Evolutionary conservation across 2,888 invertebrate genomes (phyloP).

Genomic region (Sturmia bella): DNA sequence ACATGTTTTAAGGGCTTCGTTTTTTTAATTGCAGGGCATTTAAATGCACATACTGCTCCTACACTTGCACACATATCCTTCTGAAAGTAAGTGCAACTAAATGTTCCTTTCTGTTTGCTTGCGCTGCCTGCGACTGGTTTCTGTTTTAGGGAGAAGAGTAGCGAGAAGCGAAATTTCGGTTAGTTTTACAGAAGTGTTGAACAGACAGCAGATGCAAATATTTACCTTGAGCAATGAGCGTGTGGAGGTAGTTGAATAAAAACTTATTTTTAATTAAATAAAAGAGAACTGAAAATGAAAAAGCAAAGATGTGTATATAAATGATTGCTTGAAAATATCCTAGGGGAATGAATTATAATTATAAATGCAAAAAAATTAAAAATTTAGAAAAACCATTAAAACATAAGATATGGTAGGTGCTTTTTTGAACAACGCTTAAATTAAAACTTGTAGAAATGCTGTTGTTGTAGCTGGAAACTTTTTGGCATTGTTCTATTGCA

Average conservation of each 20-base stretch:
- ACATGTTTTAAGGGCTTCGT: constrained; percentile 3
- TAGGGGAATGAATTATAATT: constrained; percentile 31
- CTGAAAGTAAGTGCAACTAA: neutral
- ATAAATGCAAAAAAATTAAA: constrained; percentile 4
- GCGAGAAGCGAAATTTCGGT: constrained; percentile 49
- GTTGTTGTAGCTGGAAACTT: too few species aligned
- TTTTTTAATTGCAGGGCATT: constrained; percentile 34
- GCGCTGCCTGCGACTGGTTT: neutral
- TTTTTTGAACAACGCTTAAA: neutral
- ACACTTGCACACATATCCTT: neutral
- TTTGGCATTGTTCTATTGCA: too few species aligned
- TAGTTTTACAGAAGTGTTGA: constrained; percentile 43
- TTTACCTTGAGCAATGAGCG: constrained; percentile 46
- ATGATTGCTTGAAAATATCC: constrained; percentile 41
- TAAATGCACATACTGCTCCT: constrained; percentile 3
- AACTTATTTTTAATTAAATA: constrained; percentile 59
- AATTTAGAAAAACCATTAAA: constrained; percentile 14
- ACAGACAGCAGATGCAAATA: constrained; percentile 40
- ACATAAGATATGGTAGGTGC: neutral
- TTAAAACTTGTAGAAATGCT: too few species aligned
- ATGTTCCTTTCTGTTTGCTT: constrained; percentile 21
- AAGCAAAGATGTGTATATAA: constrained; percentile 2
- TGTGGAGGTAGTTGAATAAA: constrained; percentile 39
- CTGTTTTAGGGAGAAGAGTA: constrained; percentile 27
- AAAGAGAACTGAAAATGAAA: constrained; percentile 4